phyloP scores from a whole-genome alignment of 2,888 invertebrate genomes.

The Agrochola lota region DNA sequence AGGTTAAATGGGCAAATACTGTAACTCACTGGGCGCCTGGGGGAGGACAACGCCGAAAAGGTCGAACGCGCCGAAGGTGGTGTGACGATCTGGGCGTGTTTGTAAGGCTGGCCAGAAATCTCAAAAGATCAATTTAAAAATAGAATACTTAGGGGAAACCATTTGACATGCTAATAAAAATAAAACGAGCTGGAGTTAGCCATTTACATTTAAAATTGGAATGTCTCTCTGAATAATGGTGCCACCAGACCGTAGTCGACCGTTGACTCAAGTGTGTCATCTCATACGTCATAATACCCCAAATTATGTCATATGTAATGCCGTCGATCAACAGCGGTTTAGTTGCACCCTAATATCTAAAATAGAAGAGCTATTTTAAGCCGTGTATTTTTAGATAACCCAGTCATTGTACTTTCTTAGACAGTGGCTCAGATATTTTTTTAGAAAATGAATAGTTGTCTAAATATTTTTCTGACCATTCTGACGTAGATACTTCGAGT shows the following conservation, averaged over 20 bases:
- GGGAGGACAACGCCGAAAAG: not conserved
- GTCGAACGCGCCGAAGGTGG: not conserved
- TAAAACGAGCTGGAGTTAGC: not conserved
- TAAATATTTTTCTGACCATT: not conserved
- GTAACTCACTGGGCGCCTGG: not conserved
- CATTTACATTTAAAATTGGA: not conserved
- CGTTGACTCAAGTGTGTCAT: not conserved
- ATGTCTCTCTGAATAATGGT: not conserved
- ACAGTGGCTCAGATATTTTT: conserved; percentile 33
- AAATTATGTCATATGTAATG: too few relatives aligned
- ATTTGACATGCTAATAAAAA: not conserved
- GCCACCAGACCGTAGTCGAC: not conserved
- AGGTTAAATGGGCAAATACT: not conserved
- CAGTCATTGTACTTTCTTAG: conserved; percentile 46
- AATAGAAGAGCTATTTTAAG: conserved; percentile 34
- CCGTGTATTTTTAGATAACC: conserved; percentile 33
- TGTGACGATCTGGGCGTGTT: not conserved
- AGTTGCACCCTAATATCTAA: conserved; percentile 24
- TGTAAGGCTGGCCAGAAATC: not conserved
- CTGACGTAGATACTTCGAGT: not conserved
- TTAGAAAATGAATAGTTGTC: conserved; percentile 27
- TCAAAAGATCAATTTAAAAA: not conserved
- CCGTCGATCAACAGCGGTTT: not conserved
- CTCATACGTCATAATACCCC: not conserved
- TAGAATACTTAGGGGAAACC: not conserved